Base-by-base conservation (phyloP, 2,797 vertebrate genomes). In the Periparus ater region DNA sequence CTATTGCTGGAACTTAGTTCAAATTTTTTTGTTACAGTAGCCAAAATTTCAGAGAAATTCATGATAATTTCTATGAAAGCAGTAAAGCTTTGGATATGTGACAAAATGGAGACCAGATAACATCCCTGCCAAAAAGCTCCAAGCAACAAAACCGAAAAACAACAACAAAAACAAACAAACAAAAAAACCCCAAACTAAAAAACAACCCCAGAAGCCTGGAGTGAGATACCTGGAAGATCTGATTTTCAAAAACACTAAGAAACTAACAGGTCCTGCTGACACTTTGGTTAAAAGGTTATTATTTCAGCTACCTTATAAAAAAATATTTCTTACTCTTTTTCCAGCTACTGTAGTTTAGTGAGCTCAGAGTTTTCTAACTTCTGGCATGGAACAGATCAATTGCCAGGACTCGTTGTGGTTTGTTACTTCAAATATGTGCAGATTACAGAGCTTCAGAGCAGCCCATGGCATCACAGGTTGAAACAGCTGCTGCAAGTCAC, bases 381-480 rank as follows among this genome's bases (percentile, higher is more conserved):
- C 48, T n/a, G 17, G 62, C 36, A 81, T 36, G 7, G 42, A 80
- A 73, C 34, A 80, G 51, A 78, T 44, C 77, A 89, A 92, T 78
- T 0, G 1, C 1, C 54, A 83, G 45, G 72, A 78, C n/a, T 26
- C 13, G 1, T 1, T 73, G 66, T 26, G 40, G 48, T 71, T 84
- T 83, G 36, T 53, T 78, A 73, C 67, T 89, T 83, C 65, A 80
- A 80, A 72, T 57, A 57, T 25, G 50, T 30, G 68, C 65, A 81
- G 63, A 83, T 67, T 92, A 91, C 89, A 85, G 60, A 77, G 44
- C n/a, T 80, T 92, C 5, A 6, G 81, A 92, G 89, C 53, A 86
- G 65, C 50, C 58, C 44, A 25, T 25, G 54, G 63, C 65, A 85
- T 38, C 36, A 21, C 34, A 42, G 57, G 62, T 50, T 45, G 27